Conservation (phyloP, 53 echinoderm and acorn worm genomes). For the Echinarachnius parma region DNA sequence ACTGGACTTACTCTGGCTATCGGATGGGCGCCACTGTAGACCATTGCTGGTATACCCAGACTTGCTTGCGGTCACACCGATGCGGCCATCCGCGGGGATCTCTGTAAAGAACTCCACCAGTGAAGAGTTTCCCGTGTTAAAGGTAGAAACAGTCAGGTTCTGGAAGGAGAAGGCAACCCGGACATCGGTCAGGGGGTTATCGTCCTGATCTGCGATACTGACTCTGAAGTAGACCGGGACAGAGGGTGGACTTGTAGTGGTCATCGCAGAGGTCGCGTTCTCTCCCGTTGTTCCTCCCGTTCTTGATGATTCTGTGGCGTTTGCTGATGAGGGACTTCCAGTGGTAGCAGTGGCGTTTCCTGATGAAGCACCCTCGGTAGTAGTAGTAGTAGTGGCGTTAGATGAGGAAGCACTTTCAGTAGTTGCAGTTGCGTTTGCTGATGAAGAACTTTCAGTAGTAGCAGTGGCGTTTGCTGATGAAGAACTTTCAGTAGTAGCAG, state of each 20-base stretch:
- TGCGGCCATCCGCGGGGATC: conserved; percentile 2
- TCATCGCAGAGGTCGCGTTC: too few relatives aligned
- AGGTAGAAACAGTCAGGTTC: neutral
- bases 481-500: too few relatives aligned
- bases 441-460: too few relatives aligned
- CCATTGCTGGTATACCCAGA: conserved; percentile 22
- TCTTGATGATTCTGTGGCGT: too few relatives aligned
- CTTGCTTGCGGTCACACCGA: neutral
- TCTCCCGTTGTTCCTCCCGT: too few relatives aligned
- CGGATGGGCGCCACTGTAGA: conserved; percentile 13
- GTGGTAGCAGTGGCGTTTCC: too few relatives aligned
- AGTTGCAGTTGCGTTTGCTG: too few relatives aligned
- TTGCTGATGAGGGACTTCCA: too few relatives aligned
- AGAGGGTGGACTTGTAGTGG: conserved; percentile 1
- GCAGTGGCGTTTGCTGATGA: too few relatives aligned
- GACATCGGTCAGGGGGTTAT: neutral
- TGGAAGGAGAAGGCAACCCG: neutral
- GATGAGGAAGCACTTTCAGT: too few relatives aligned
- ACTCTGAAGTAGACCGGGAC: neutral
- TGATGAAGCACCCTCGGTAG: too few relatives aligned
- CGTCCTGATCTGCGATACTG: neutral
- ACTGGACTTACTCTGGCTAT: conserved; percentile 13
- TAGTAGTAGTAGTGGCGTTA: too few relatives aligned
- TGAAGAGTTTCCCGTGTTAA: neutral
- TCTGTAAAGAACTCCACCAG: conserved; percentile 5